Conservation (phyloP, 1,140 invertebrate species). For the Chironomus tepperi region DNA sequence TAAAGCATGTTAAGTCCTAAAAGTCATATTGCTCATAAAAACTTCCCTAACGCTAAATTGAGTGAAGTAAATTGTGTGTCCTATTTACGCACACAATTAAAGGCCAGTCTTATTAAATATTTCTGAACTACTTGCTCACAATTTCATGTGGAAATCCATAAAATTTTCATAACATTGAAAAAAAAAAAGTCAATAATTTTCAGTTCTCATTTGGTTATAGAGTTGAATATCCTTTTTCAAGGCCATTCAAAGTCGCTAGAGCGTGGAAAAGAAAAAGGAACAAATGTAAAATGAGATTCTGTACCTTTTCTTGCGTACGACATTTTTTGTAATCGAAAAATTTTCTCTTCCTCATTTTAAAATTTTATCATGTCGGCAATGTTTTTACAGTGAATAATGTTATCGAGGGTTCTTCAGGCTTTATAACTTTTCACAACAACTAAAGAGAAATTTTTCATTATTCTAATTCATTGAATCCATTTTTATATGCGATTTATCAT, state of each 20-base stretch:
- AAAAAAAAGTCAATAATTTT: conserved; percentile 3
- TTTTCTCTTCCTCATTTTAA: not conserved
- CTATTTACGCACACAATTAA: not conserved
- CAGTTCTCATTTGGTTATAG: not conserved
- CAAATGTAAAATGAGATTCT: not conserved
- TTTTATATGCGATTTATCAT: conserved; percentile 1
- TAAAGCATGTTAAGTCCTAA: not conserved
- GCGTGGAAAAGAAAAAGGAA: not conserved
- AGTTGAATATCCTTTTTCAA: conserved; percentile 18
- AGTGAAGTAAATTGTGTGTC: not conserved
- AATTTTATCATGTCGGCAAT: not conserved
- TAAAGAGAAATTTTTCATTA: not conserved
- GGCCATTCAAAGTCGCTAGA: not conserved
- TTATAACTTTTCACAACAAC: not conserved
- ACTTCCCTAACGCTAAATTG: not conserved
- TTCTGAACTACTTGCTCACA: not conserved
- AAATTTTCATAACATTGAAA: not conserved
- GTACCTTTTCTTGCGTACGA: too few relatives aligned
- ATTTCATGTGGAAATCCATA: not conserved
- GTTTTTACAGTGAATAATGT: not conserved
- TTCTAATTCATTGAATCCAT: not conserved
- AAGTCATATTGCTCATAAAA: not conserved
- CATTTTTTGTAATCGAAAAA: not conserved
- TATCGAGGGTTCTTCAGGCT: not conserved
- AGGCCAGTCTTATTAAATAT: not conserved